A percentile compares a stretch with the other conserved stretches of the same genome.
Conservation (phyloP, 2,888 invertebrate genomes). For the Eledona agricola region DNA sequence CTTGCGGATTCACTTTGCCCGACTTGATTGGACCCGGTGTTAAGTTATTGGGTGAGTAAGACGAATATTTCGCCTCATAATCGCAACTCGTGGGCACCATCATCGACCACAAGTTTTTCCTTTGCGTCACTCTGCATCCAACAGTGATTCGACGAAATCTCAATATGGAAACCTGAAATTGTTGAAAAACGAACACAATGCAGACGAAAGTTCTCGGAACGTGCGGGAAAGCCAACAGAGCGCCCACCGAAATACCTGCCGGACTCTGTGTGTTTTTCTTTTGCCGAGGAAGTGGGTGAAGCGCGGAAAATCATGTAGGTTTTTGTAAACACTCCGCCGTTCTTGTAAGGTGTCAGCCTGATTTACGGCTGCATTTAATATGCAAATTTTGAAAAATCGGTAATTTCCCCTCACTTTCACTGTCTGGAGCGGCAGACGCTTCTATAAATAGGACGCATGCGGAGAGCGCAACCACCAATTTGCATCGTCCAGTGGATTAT, state of each 20-base stretch:
- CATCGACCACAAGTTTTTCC: slow-evolving; percentile 1
- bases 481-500: slow-evolving; percentile 16
- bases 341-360: too few relatives aligned
- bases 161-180: slow-evolving; percentile 26
- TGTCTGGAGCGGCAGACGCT: too few relatives aligned
- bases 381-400: too few relatives aligned
- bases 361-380: too few relatives aligned
- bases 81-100: slow-evolving; percentile 13
- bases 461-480: slow-evolving; percentile 8
- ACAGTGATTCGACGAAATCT: slow-evolving; percentile 20
- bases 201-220: slow-evolving; percentile 19
- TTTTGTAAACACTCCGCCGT: too few relatives aligned
- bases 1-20: slow-evolving; percentile 29
- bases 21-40: slow-evolving; percentile 17
- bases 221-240: too few relatives aligned
- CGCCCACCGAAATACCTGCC: too few relatives aligned
- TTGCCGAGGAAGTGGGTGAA: too few relatives aligned
- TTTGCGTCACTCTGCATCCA: slow-evolving; percentile 3
- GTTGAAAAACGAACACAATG: slow-evolving; percentile 13
- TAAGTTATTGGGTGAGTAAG: slow-evolving; percentile 34
- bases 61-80: slow-evolving; percentile 8
- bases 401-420: too few relatives aligned
- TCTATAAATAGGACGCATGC: slow-evolving; percentile 16
- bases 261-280: too few relatives aligned
- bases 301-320: too few relatives aligned